Base-by-base conservation (phyloP, 2,113 vertebrate genomes). In the Chitala chitala region DNA sequence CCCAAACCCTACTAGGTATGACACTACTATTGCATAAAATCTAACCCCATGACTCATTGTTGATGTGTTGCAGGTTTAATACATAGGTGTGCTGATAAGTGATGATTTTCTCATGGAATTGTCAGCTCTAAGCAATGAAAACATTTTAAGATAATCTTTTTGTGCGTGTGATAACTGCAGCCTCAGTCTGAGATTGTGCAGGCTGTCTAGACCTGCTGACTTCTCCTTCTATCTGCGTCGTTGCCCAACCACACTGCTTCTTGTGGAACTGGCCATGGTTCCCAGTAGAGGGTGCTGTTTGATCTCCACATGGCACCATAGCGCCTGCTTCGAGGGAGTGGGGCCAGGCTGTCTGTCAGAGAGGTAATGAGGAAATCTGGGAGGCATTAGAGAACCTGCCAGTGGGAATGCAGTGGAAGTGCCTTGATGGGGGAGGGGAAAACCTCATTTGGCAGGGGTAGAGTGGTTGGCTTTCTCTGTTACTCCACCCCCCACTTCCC, bases 361-460 rank as follows among this genome's bases (percentile, higher is more conserved):
- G 29, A 58, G 53, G 36, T 46, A 69, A 56, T 75, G 36, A 75
- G 40, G 74, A 58, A 75, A 75, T 75, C 64, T 75, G 74, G 74
- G 69, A 75, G n/a, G 40, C 65, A 69, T 75, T 75, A 75, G 51
- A 3, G 24, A 75, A 59, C 65, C 51, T 75, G 65, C 74, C 51
- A 69, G 74, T 50, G 24, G 65, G 40, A 75, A 69, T 40, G 13
- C 31, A 75, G 64, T 44, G 26, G 65, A 42, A 54, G 38, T 24
- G 24, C 38, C 13, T 17, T 48, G n/a, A n/a, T 58, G 51, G 0
- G 24, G 46, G 36, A n/a, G 59, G 61, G 20, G 36, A 17, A 2
- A 24, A 40, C 42, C 36, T 33, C 22, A 13, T 68, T 24, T 48
- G 24, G 64, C 44, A 46, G 64, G 26, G 29, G 26, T 22, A 44